phyloP scores from a whole-genome alignment of 2,797 vertebrate genomes.

The Intellagama lesueurii region DNA sequence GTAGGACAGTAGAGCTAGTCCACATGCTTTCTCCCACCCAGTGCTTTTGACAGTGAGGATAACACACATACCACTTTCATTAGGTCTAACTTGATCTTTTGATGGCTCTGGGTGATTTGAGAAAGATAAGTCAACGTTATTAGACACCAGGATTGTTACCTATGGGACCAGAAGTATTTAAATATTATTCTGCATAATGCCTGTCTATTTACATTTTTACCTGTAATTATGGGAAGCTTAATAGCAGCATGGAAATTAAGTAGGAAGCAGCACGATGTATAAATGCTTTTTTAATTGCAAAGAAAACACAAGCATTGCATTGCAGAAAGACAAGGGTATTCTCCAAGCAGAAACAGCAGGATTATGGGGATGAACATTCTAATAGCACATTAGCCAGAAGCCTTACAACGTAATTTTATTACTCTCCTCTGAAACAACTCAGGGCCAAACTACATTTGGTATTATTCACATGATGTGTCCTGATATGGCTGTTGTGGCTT shows the following conservation, averaged over 20 bases:
- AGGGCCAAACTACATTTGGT: not conserved
- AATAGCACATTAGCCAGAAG: not conserved
- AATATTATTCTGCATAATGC: constrained; percentile 13
- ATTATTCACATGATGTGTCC: not conserved
- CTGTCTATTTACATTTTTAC: not conserved
- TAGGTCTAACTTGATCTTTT: no score
- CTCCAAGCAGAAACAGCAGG: not conserved
- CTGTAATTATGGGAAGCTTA: not conserved
- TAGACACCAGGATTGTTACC: not conserved
- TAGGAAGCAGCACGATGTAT: not conserved
- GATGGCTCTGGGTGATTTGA: not conserved
- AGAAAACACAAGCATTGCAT: not conserved
- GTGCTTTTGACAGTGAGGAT: not conserved
- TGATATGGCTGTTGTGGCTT: not conserved
- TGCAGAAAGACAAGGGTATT: not conserved
- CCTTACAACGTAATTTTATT: not conserved
- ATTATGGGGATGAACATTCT: not conserved
- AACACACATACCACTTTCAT: no score
- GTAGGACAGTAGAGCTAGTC: not conserved
- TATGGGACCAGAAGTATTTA: not conserved
- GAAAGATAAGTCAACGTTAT: not conserved
- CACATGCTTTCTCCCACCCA: not conserved
- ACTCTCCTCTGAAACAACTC: not conserved
- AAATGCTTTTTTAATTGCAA: constrained; percentile 3
- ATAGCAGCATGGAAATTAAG: not conserved